Conservation (phyloP, 1,140 invertebrate species). For the Megalonaias nervosa region DNA sequence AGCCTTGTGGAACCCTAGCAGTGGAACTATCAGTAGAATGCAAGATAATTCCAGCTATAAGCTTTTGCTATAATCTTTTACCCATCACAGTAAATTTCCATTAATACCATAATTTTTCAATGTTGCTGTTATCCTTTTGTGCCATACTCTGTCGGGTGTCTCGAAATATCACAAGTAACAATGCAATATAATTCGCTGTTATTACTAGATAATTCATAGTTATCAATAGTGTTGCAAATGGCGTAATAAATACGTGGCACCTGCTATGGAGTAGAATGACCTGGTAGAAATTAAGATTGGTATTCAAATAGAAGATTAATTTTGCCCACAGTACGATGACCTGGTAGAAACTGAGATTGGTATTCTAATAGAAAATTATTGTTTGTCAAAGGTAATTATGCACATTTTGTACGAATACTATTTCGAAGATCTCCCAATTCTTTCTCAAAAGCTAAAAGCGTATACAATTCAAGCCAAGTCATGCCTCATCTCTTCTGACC, state of each 20-base stretch:
- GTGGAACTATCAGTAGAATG: conserved; percentile 1
- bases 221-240: conserved; percentile 10
- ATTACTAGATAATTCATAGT: too few relatives aligned
- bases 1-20: conserved; percentile 46
- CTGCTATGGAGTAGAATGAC: conserved; percentile 5
- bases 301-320: not conserved
- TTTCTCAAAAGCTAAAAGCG: not conserved
- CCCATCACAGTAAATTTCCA: conserved; percentile 23
- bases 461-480: conserved; percentile 3
- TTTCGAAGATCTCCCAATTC: conserved; percentile 2
- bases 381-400: not conserved
- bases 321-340: not conserved
- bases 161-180: conserved; percentile 30
- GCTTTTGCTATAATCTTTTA: conserved; percentile 28
- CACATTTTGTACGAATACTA: conserved; percentile 2
- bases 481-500: conserved; percentile 4
- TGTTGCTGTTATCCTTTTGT: conserved; percentile 26
- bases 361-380: not conserved
- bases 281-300: conserved; percentile 6
- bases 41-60: conserved; percentile 16
- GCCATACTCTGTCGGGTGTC: conserved; percentile 34
- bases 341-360: conserved; percentile 4
- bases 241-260: conserved; percentile 13
- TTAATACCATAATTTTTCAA: conserved; percentile 4
- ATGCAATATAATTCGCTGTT: conserved; percentile 2